Percentiles rank a stretch among this genome's conserved stretches.
phyloP scores from a whole-genome alignment of 2,113 vertebrate genomes.

The Sardina pilchardus region DNA sequence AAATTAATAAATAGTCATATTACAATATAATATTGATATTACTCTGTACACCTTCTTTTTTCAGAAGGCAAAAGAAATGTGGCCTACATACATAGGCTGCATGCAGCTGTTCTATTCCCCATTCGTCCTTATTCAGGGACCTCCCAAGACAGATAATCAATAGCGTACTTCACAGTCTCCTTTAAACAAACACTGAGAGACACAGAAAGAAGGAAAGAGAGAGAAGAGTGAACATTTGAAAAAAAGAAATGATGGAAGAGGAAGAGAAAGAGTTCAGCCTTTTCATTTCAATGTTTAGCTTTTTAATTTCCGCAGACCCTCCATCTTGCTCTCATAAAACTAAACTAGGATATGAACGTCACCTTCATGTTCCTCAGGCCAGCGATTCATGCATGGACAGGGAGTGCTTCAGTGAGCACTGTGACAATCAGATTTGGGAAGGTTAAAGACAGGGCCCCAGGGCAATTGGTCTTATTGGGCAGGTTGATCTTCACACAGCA shows the following conservation, averaged over 20 bases:
- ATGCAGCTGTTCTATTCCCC: neutral
- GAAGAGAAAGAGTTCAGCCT: neutral
- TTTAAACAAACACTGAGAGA: neutral
- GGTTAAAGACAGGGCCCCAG: slow-evolving; percentile 30
- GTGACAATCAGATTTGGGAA: slow-evolving; percentile 33
- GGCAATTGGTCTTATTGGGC: slow-evolving; percentile 44
- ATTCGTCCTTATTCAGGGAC: neutral
- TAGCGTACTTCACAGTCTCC: neutral
- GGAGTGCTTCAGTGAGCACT: slow-evolving; percentile 21
- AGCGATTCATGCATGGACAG: slow-evolving; percentile 17
- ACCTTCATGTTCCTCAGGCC: neutral
- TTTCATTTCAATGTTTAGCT: neutral
- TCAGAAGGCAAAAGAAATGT: neutral
- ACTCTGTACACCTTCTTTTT: too few relatives aligned
- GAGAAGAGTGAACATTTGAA: neutral
- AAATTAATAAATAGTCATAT: too few relatives aligned
- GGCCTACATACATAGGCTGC: neutral
- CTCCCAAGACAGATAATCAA: neutral
- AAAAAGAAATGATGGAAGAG: too few relatives aligned
- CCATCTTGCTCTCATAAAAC: neutral
- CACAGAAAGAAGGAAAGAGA: neutral
- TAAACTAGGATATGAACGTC: neutral
- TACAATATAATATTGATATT: too few relatives aligned
- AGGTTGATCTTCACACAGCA: slow-evolving; percentile 48
- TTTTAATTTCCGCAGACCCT: too few relatives aligned